Evolutionary conservation across 2,113 vertebrate species (phyloP).

Genomic region (Pantherophis guttatus): DNA sequence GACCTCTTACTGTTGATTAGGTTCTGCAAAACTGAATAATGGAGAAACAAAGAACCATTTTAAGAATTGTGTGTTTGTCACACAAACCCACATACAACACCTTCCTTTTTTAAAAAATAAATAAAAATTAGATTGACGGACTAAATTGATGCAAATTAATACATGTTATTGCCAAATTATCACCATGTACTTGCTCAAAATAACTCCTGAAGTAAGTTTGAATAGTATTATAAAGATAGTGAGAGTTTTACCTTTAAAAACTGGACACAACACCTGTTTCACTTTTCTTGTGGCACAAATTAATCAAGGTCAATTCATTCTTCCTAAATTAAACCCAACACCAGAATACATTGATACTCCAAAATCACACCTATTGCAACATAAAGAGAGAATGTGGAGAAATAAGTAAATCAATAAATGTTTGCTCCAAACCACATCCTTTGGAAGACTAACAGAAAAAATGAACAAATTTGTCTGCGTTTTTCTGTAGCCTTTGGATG

Average conservation of each 20-base stretch:
- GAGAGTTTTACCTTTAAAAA: not conserved
- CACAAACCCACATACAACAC: not conserved
- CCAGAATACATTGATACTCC: not conserved
- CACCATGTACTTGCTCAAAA: not conserved
- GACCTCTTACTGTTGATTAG: slow-evolving; percentile 36
- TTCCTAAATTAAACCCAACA: not conserved
- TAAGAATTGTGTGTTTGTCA: not conserved
- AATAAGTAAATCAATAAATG: not conserved
- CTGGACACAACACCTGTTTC: not conserved
- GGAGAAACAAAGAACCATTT: slow-evolving; percentile 29
- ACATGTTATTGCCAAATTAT: not conserved
- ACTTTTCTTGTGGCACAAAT: not conserved
- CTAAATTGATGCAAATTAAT: not conserved
- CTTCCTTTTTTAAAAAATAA: not conserved
- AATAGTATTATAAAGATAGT: not conserved
- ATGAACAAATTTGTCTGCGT: not conserved
- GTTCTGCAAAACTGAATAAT: slow-evolving; percentile 33
- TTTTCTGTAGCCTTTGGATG: not conserved
- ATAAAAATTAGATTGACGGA: not conserved
- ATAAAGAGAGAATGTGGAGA: not conserved
- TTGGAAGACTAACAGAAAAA: not conserved
- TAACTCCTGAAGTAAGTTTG: not conserved
- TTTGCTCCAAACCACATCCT: not conserved
- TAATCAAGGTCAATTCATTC: not conserved
- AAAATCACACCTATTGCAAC: not conserved